Evolutionary conservation across 2,797 vertebrate species (phyloP).

Genomic region (Adelosebastes latens): DNA sequence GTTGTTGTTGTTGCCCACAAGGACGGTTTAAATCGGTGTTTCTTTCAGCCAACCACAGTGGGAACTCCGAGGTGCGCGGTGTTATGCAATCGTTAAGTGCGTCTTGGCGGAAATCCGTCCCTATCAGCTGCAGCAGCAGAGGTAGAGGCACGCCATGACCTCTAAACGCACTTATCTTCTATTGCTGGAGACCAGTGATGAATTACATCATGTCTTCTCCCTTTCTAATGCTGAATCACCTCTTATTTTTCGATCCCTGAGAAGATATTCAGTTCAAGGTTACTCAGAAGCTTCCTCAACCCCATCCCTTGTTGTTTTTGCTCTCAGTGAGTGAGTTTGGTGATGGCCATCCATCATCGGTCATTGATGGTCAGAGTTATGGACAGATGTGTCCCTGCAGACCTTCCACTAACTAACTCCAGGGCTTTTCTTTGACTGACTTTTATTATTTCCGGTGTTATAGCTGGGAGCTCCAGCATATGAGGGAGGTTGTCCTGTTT

Average conservation of each 20-base stretch:
- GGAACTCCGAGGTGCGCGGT: conserved; percentile 46
- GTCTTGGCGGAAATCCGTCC: conserved; percentile 70
- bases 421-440: background rate
- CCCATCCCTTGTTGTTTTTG: too few species aligned
- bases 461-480: conserved; percentile 8
- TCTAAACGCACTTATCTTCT: conserved; percentile 60
- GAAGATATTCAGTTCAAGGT: conserved; percentile 26
- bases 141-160: conserved; percentile 61
- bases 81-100: conserved; percentile 76
- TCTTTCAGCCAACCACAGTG: conserved; percentile 29
- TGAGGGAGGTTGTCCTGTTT: conserved; percentile 27
- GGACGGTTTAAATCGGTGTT: conserved; percentile 24
- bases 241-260: background rate
- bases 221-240: background rate
- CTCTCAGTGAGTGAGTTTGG: background rate
- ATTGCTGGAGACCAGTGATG: background rate
- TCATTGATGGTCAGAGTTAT: background rate
- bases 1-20: background rate
- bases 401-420: background rate
- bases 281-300: background rate
- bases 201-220: background rate
- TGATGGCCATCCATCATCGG: background rate
- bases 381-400: conserved; percentile 5
- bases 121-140: conserved; percentile 18
- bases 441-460: conserved; percentile 37